phyloP scores from a whole-genome alignment of 2,113 vertebrate genomes.

The Scolopax mira region DNA sequence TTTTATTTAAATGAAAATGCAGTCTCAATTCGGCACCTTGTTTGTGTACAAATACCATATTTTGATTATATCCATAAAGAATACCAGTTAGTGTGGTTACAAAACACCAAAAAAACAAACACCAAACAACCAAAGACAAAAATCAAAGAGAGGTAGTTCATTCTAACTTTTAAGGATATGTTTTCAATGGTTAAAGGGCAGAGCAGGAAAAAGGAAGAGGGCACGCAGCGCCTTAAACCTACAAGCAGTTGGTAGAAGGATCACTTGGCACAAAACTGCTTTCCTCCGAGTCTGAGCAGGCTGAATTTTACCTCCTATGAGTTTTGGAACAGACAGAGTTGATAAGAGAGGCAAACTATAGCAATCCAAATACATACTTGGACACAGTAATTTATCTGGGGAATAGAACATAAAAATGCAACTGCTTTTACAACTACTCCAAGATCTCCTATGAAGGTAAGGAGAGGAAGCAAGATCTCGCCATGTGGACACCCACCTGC shows the following conservation, averaged over 20 bases:
- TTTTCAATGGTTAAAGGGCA: neutral
- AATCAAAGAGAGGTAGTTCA: neutral
- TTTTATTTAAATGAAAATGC: neutral
- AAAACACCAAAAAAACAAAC: neutral
- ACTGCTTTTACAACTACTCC: neutral
- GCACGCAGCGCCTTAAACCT: neutral
- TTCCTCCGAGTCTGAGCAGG: neutral
- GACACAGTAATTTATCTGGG: neutral
- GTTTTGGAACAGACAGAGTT: neutral
- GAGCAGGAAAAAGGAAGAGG: neutral
- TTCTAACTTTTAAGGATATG: neutral
- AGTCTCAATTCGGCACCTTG: neutral
- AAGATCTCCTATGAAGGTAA: fast-evolving
- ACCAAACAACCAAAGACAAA: neutral
- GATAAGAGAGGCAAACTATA: neutral
- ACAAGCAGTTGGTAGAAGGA: neutral
- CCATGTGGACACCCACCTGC: neutral
- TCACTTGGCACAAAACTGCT: neutral
- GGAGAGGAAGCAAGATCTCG: neutral
- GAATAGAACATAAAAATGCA: neutral
- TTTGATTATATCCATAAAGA: neutral
- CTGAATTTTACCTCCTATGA: neutral
- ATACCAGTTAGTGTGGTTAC: neutral
- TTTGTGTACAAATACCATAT: neutral
- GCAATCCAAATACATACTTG: neutral